Evolutionary conservation across 2,888 invertebrate species (phyloP), one percentile per base, ranked within the genome.

Genomic region (Antitype chi): DNA sequence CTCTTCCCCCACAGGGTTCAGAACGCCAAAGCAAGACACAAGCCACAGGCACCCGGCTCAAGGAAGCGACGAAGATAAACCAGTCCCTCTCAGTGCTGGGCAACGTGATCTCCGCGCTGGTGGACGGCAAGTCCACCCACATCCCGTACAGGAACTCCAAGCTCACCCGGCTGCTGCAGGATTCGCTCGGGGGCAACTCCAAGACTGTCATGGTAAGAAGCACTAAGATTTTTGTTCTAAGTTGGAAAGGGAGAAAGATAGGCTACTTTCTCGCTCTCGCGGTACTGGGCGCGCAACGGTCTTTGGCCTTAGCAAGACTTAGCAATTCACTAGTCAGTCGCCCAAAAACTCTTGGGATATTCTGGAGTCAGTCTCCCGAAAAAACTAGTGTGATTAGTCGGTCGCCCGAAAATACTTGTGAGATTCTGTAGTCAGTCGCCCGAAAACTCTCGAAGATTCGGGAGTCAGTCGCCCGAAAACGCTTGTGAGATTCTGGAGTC

Each of bases 81-180:
- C 97, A 99, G 82, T 99, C 99, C 0, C 97, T 99, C 0, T 99
- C 99, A 0, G 99, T 99, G 0, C 97, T 99, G 74, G 99, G 99
- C 47, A 99, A 99, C 95, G 99, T 99, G 4, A 99, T 99, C 88
- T 99, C 99, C 8, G 99, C 99, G 2, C 97, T 99, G 83, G 99
- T 99, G 5, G 99, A 99, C 96, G 99, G 99, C 64, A 99, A 99
- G 96, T 98, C 98, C 88, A 98, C 98, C 0, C 99, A 99, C 94
- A 99, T 99, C 89, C 99, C 99, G 0, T 99, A 99, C 95, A 97
- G 99, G 80, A 99, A 99, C 97, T 99, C 99, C 0, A 99, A 99
- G 95, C 96, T 99, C 53, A 99, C 99, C 0, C 95, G 99, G 20
- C 95, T 99, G 55, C 97, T 99, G 79, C 99, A 99, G 96, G 99